Base-by-base conservation (phyloP, 2,888 invertebrate genomes). In the Philaethria dido region DNA sequence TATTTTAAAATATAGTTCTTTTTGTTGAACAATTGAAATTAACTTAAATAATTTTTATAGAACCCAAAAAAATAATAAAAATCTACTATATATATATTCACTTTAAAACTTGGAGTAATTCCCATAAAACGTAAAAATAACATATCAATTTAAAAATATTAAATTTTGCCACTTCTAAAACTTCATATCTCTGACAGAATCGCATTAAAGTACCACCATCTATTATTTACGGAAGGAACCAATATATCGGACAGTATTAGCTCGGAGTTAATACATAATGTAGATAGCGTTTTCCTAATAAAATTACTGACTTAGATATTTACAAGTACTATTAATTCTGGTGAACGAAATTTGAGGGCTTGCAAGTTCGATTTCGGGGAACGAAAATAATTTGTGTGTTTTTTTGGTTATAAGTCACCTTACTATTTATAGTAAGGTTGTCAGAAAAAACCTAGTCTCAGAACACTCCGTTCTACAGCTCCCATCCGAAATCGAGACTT, bases 241-340 rank as follows among this genome's bases (percentile, higher is more conserved):
- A 70, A 70, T 70, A 67, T 67, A 59, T 64, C 59, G 64, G 67
- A 62, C 57, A 69, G 69, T 59, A 59, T 67, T 57, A 62, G 55
- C 25, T 64, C 50, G 63, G 64, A 48, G 50, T 44, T 39, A 20
- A 42, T 29, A n/a, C 57, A 64, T 52, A 69, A 67, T 67, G 64
- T 57, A 62, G 22, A 57, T 22, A 25, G 22, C 11, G n/a, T 57
- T 57, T 55, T 57, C 16, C n/a, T 42, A 54, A 22, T 39, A 60
- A 39, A 29, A 57, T 50, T 22, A 5, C 39, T 2, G 39, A 11
- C 2, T 39, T 13, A 39, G 39, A 8, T 3, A 3, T 13, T 13
- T 39, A 36, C 33, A 9, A 36, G 3, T 39, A 13, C 13, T 39
- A 13, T 39, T 13, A 3, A 6, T 1, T 6, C 1, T 13, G 13